These are phyloP conservation scores for Enteromius paludinosus DNA, from an alignment of 2,797 vertebrate genomes.

Conservation along the genomic window DNA sequence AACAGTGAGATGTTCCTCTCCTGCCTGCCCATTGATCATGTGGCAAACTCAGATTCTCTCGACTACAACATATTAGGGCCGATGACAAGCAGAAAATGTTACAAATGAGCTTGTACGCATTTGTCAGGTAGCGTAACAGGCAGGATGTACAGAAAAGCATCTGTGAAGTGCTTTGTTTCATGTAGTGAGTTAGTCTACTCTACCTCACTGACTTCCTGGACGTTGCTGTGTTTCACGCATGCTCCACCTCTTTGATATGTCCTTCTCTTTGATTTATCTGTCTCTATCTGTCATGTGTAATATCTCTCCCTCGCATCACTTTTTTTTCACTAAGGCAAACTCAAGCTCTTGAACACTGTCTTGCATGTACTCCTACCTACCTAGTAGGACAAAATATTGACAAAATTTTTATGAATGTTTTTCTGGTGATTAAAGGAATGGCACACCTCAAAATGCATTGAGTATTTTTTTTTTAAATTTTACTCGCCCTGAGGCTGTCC, in stretches of 20 bases:
- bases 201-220: background rate
- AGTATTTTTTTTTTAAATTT: background rate
- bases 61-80: slow-evolving; percentile 74
- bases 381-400: background rate
- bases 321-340: background rate
- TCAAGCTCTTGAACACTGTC: background rate
- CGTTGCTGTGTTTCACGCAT: slow-evolving; percentile 22
- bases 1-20: slow-evolving; percentile 77
- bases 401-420: background rate
- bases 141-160: slow-evolving; percentile 69
- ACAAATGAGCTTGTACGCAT: slow-evolving; percentile 77
- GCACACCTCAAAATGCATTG: background rate
- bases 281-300: slow-evolving; percentile 12
- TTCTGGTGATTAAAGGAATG: background rate
- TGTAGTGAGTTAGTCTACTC: slow-evolving; percentile 28
- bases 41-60: slow-evolving; percentile 70
- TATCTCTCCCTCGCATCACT: slow-evolving; percentile 6
- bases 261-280: slow-evolving; percentile 1
- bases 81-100: slow-evolving; percentile 78
- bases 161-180: slow-evolving; percentile 44
- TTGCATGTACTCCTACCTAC: slow-evolving; percentile 33
- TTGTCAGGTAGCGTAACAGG: slow-evolving; percentile 67
- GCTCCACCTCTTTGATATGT: slow-evolving; percentile 22
- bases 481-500: background rate
- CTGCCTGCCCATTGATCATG: slow-evolving; percentile 78